Conservation (phyloP, 2,797 vertebrate genomes). For the Pelochelys cantorii region DNA sequence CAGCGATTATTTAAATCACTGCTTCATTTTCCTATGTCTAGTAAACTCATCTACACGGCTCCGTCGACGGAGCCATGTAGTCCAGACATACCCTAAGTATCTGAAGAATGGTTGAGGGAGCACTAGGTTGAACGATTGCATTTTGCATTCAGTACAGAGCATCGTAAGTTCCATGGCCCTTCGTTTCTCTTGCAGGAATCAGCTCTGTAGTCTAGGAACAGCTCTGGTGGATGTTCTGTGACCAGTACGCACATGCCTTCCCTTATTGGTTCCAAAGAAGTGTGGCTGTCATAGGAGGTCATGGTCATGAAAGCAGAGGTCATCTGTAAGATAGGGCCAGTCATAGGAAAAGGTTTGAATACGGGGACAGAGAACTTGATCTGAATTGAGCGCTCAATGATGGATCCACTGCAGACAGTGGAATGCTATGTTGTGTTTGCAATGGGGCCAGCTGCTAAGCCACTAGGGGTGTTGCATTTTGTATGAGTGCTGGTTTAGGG, state of each 20-base stretch:
- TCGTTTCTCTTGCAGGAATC: not conserved
- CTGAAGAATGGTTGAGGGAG: not conserved
- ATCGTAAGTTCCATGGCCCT: fast-evolving
- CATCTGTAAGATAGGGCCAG: not conserved
- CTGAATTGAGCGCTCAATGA: not conserved
- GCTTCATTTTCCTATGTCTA: too few relatives aligned
- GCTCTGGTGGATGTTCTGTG: not conserved
- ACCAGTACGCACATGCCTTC: not conserved
- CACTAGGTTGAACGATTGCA: not conserved
- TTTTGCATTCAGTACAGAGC: not conserved
- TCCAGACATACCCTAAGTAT: too few relatives aligned
- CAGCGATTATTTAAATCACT: too few relatives aligned
- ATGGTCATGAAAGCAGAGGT: not conserved
- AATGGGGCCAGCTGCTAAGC: not conserved
- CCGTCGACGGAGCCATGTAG: too few relatives aligned
- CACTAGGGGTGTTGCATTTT: not conserved
- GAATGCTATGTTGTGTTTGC: not conserved
- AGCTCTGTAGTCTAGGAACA: not conserved
- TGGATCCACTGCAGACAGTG: not conserved
- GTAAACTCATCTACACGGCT: too few relatives aligned
- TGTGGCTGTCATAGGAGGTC: not conserved
- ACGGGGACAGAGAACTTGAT: not conserved
- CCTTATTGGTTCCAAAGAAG: not conserved
- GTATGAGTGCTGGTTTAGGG: not conserved
- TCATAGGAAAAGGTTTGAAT: not conserved